Evolutionary conservation across 2,888 invertebrate genomes (phyloP), one percentile per base, ranked within the genome.

Genomic region (Mythimna pallens): DNA sequence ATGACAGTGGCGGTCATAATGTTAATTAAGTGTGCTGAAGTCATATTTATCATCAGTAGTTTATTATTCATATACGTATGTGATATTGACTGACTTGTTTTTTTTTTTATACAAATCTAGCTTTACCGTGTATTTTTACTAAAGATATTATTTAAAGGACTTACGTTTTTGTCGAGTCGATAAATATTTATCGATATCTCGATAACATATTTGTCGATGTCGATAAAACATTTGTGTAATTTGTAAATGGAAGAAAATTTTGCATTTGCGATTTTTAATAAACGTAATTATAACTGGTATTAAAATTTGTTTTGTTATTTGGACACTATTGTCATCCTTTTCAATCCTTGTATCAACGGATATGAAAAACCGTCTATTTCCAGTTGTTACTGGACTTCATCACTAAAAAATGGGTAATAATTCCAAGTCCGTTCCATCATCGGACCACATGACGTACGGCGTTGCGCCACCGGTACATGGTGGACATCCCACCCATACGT

Each of bases 81-180:
- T 89, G 89, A 90, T 89, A 90, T 83, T 40, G 89, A 89, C 92
- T 90, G 92, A 91, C 86, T 88, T 89, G 87, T 84, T 82, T 75
- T 75, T 63, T 64, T 71, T 72, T 83, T 76, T 76, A 67, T 52
- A 82, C 67, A 72, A 75, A 71, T 50, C 67, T 78, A 83, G 80
- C 77, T 85, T 80, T 83, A 83, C 59, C 40, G 57, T 85, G 69
- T 81, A 81, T 76, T 85, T 74, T 76, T 70, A 76, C 65, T 80
- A 70, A 47, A 70, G 66, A 52, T 76, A 72, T 78, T 78, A 85
- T 78, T 85, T 80, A 80, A 76, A 81, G 75, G 78, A 61, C 57
- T 34, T 70, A 22, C 65, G 67, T 68, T 65, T 58, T 68, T 47
- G 14, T 73, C 25, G 62, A 67, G n/a, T 75, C 67, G 66, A 83